Evolutionary conservation across 2,113 vertebrate species (phyloP), one percentile per base, ranked within the genome.

Genomic region (Mugil cephalus): DNA sequence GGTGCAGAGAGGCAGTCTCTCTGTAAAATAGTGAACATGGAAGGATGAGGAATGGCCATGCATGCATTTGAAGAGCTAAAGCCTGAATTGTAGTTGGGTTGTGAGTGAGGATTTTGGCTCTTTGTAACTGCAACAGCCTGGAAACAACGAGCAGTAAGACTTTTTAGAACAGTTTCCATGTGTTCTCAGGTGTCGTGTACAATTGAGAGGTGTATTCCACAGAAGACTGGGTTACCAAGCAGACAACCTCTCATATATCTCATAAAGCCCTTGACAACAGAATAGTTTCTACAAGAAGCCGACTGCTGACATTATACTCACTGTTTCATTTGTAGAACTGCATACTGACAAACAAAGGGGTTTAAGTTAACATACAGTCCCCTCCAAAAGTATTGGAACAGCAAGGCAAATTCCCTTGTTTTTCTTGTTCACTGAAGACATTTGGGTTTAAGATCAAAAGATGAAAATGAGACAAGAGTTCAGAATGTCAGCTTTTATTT

Each of bases 271-370:
- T 47, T 6, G 1, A 75, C 46, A 8, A 17, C 36, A 18, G 42
- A 10, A 80, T 30, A 43, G 19, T 11, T 24, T 73, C 69, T 42
- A 45, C 58, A 47, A 72, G 39, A 58, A 42, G 52, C 14, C 45
- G 15, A 48, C 10, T 14, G 7, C 24, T 76, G 50, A 68, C 42
- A 45, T 42, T 17, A 35, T 24, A n/a, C 21, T 34, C 48, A 50
- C 45, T 35, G n/a, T 77, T 56, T 76, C 11, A 47, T 40, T 54
- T 81, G 39, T 50, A 10, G 9, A 71, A 61, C 45, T 60, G 42
- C 30, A 8, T 39, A 39, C 39, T 8, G 11, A 42, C 8, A 53
- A 50, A 74, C 75, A 8, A 36, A 54, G 19, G 4, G n/a, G 19
- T 64, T 52, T 4, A 48, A 38, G 67, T 56, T 59, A 18, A n/a